phyloP scores from a whole-genome alignment of 2,113 vertebrate species.

The Periophthalmodon schlosseri region DNA sequence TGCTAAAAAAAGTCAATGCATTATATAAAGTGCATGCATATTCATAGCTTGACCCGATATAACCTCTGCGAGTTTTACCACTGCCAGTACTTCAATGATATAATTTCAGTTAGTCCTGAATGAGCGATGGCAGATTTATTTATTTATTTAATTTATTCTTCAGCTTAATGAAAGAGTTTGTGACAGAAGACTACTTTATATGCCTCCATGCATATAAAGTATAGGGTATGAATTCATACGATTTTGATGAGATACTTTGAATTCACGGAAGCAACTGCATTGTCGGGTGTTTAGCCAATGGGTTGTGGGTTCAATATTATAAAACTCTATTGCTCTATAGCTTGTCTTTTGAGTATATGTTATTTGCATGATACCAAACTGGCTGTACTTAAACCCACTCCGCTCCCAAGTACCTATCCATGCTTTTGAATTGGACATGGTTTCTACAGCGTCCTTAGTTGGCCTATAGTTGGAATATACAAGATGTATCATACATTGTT shows the following conservation, averaged over 20 bases:
- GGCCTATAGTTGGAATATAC: too few relatives aligned
- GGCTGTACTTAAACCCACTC: too few relatives aligned
- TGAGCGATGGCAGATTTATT: neutral
- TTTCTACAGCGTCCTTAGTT: too few relatives aligned
- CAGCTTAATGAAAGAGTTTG: neutral
- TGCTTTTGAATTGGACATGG: too few relatives aligned
- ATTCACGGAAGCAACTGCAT: neutral
- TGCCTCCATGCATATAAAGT: neutral
- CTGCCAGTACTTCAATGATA: neutral
- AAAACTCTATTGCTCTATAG: neutral
- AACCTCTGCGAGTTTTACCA: neutral
- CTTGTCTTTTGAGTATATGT: neutral
- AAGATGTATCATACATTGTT: neutral
- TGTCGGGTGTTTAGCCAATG: neutral
- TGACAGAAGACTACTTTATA: neutral
- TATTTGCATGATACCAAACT: too few relatives aligned
- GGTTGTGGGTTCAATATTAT: neutral
- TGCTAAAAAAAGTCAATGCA: neutral
- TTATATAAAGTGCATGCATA: conserved; percentile 5
- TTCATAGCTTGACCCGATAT: neutral
- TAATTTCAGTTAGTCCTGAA: neutral
- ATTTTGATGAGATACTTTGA: neutral
- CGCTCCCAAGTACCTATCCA: too few relatives aligned
- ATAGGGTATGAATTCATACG: neutral
- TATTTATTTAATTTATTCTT: neutral